Percentiles rank a stretch among this genome's conserved stretches.
Evolutionary conservation across 1,140 invertebrate genomes (phyloP).

Genomic region (Anthonomus grandis): DNA sequence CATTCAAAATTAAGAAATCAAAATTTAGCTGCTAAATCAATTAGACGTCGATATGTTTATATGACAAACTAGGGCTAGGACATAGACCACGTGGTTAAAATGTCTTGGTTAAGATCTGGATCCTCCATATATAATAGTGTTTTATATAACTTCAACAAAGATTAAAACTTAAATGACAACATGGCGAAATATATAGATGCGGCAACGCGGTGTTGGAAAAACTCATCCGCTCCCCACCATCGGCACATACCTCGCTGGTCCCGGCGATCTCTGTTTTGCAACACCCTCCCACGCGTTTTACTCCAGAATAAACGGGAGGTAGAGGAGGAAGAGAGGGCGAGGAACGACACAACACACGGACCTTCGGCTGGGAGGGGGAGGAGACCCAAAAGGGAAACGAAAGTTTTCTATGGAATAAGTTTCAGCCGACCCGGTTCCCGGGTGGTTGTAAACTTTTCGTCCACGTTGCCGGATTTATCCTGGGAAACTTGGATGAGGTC

Average conservation of each 20-base stretch:
- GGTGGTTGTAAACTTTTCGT: conserved; percentile 15
- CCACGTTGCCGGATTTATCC: conserved; percentile 8
- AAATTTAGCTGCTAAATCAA: no score
- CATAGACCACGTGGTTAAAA: no score
- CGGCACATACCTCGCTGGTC: conserved; percentile 3
- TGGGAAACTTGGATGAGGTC: not conserved
- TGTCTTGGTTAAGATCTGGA: no score
- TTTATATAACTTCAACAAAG: no score
- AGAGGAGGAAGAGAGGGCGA: not conserved
- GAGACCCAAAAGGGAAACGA: not conserved
- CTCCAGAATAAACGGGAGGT: not conserved
- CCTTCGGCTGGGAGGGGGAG: not conserved
- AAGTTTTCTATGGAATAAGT: conserved; percentile 21
- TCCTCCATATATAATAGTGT: no score
- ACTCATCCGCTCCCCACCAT: conserved; percentile 3
- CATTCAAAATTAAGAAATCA: no score
- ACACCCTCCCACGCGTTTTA: conserved; percentile 18
- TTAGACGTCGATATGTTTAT: no score
- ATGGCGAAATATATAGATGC: no score
- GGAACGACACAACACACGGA: conserved; percentile 14
- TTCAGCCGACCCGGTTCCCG: conserved; percentile 20
- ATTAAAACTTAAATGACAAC: no score
- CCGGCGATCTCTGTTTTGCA: conserved; percentile 19
- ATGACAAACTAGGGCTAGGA: no score
- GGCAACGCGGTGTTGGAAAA: no score